These are phyloP conservation scores for Strigamia crassipes DNA, from an alignment of 2,888 invertebrate genomes.

Conservation along the genomic window DNA sequence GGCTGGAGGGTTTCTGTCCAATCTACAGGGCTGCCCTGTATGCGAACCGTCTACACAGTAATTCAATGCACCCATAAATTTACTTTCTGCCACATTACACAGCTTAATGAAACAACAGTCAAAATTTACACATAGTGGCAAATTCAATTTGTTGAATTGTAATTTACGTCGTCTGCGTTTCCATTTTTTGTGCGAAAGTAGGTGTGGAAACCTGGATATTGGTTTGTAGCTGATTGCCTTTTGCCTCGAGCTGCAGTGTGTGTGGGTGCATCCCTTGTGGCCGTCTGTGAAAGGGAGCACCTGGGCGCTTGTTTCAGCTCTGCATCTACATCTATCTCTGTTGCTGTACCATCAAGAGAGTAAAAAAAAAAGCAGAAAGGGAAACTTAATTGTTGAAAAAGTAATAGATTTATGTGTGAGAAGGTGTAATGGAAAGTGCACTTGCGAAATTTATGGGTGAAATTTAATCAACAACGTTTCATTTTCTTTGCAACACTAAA, in stretches of 20 bases:
- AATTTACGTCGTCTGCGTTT: neutral
- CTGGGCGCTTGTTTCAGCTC: constrained; percentile 4
- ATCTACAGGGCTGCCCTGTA: no score
- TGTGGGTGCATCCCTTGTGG: constrained; percentile 6
- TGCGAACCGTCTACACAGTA: no score
- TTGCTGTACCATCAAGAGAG: neutral
- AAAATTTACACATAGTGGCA: neutral
- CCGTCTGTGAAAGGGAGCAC: constrained; percentile 18
- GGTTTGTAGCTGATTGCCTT: constrained; percentile 30
- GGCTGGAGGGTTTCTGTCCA: no score
- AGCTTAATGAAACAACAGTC: neutral
- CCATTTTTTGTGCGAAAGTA: neutral
- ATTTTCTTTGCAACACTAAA: neutral
- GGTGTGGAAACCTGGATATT: neutral
- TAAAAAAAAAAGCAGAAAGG: neutral
- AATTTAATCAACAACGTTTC: constrained; percentile 19
- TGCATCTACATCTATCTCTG: constrained; percentile 17
- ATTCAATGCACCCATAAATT: no score
- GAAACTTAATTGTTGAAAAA: neutral
- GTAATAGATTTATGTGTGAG: neutral
- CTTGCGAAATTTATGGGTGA: neutral
- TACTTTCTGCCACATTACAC: no score
- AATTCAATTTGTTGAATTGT: constrained; percentile 18
- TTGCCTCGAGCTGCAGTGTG: neutral
- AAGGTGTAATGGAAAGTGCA: neutral